Evolutionary conservation across 2,888 invertebrate genomes (phyloP).

Genomic region (Luffia ferchaultella): DNA sequence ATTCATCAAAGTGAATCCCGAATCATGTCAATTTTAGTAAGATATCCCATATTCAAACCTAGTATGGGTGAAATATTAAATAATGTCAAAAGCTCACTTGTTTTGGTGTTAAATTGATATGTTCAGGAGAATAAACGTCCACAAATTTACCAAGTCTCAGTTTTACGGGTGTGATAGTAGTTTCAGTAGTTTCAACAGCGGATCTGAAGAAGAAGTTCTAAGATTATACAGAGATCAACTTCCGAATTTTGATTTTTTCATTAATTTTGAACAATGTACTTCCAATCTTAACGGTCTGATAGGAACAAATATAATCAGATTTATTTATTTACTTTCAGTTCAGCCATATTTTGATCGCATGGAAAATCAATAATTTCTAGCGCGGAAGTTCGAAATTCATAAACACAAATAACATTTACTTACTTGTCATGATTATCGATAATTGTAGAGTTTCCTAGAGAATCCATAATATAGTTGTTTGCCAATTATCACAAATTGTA

Average conservation of each 20-base stretch:
- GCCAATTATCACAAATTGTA: no score
- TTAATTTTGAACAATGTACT: no score
- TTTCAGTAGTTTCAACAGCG: background rate
- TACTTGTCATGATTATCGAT: background rate
- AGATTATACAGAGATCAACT: no score
- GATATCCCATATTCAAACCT: no score
- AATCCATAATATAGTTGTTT: background rate
- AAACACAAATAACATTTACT: background rate
- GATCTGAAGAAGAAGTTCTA: no score
- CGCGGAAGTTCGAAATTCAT: background rate
- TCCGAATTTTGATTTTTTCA: no score
- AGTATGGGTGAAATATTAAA: no score
- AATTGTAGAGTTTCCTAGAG: background rate
- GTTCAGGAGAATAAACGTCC: slow-evolving; percentile 57
- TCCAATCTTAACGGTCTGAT: no score
- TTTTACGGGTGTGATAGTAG: slow-evolving; percentile 36
- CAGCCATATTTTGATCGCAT: background rate
- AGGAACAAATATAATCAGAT: no score
- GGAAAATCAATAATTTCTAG: background rate
- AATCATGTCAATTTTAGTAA: no score
- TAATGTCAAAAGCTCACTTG: slow-evolving; percentile 44
- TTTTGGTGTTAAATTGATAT: slow-evolving; percentile 53
- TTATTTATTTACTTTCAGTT: background rate
- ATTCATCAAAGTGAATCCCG: no score
- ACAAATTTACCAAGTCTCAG: slow-evolving; percentile 47